A percentile compares a stretch with the other conserved stretches of the same genome.
phyloP scores from a whole-genome alignment of 2,888 invertebrate genomes.

The Baccha elongata region DNA sequence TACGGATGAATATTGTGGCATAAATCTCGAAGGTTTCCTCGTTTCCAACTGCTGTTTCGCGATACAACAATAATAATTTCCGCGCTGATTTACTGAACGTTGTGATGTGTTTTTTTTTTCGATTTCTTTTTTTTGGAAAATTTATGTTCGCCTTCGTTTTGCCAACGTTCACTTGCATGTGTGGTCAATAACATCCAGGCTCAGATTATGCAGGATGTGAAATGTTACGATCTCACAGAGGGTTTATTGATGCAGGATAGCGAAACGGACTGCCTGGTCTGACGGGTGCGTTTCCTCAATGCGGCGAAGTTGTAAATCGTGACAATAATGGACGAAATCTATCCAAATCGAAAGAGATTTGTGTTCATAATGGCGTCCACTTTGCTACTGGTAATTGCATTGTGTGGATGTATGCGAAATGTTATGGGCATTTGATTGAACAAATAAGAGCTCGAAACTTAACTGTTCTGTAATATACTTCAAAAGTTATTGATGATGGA shows the following conservation, averaged over 20 bases:
- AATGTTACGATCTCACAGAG: conserved; percentile 27
- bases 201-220: conserved; percentile 23
- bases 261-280: not conserved
- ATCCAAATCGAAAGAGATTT: conserved; percentile 37
- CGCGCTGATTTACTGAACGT: conserved; percentile 61
- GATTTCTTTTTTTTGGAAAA: not conserved
- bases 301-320: conserved; percentile 27
- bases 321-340: conserved; percentile 10
- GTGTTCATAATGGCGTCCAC: conserved; percentile 28
- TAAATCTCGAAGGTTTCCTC: conserved; percentile 51
- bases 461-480: not conserved
- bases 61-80: conserved; percentile 65
- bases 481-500: not conserved
- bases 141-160: conserved; percentile 10
- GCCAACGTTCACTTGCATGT: conserved; percentile 33
- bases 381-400: conserved; percentile 40
- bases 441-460: not conserved
- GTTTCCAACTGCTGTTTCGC: conserved; percentile 48
- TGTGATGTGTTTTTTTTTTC: conserved; percentile 34
- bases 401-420: not conserved
- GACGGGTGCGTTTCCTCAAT: not conserved
- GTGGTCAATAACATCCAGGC: conserved; percentile 44
- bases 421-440: conserved; percentile 1
- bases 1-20: conserved; percentile 51
- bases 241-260: conserved; percentile 41